Evolutionary conservation across 1,140 invertebrate genomes (phyloP).

Genomic region (Achatina immaculata): DNA sequence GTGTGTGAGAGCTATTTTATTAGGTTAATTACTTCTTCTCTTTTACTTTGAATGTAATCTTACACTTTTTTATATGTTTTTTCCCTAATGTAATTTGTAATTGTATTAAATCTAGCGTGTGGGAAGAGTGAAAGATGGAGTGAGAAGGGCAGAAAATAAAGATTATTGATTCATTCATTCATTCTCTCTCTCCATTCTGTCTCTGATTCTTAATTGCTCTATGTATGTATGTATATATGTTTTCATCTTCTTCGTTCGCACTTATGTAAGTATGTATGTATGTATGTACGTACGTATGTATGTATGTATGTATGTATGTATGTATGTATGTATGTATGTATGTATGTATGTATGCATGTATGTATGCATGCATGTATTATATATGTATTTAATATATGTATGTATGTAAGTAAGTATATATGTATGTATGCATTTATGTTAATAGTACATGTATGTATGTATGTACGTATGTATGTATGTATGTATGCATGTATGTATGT

Average conservation of each 20-base stretch:
- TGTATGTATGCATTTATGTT: not conserved
- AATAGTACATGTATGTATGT: not conserved
- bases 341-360: not conserved
- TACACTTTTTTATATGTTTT: too few relatives aligned
- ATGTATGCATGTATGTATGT: not conserved
- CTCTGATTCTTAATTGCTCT: not conserved
- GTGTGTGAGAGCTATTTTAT: too few relatives aligned
- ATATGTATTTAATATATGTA: not conserved
- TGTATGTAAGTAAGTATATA: not conserved
- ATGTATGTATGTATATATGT: too few relatives aligned
- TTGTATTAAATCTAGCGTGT: too few relatives aligned
- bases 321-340: not conserved
- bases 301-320: not conserved
- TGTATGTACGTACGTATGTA: not conserved
- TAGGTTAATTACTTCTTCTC: too few relatives aligned
- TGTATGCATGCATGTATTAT: not conserved
- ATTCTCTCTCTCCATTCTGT: too few relatives aligned
- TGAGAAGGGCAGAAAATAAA: not conserved
- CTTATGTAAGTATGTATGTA: not conserved
- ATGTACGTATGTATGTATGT: not conserved
- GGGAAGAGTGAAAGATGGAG: not conserved
- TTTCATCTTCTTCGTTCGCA: not conserved
- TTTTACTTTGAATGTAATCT: too few relatives aligned
- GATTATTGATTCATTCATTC: too few relatives aligned
- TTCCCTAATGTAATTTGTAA: too few relatives aligned